Evolutionary conservation across 2,888 invertebrate species (phyloP), one percentile per base, ranked within the genome.

Genomic region (Eupithecia exiguata): DNA sequence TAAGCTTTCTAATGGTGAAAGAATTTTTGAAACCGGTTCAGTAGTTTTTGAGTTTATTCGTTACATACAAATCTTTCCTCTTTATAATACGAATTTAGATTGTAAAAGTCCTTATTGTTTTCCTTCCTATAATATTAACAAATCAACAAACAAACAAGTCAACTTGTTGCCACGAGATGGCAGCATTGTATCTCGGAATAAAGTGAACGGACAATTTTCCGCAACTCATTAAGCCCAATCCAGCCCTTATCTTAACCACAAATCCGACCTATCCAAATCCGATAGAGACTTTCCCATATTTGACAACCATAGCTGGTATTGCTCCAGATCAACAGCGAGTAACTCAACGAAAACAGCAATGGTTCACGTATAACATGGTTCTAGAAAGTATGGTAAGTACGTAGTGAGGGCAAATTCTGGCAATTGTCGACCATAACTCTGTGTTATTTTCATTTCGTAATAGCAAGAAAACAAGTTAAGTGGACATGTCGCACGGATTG

Each of bases 391-490:
- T 67, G 73, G 10, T 21, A 21, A 75, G 68, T 70, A 74, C 72
- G 72, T 77, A 46, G 65, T 74, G 53, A n/a, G 68, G 71, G 74
- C 69, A 73, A 77, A 75, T 72, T 65, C 75, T 74, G 74, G 74
- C 77, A 69, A 79, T 76, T 66, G 78, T 77, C 68, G 75, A 77
- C 58, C 74, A 77, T 79, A 77, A 78, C 70, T 77, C 71, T 74
- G 68, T 75, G 75, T 77, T 79, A 79, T 78, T 79, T 80, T 78
- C 71, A 79, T 79, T 80, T 79, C 74, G 76, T 80, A 80, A 80
- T 80, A 79, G 76, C 76, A 80, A 78, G 77, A 78, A 79, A 80
- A 80, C 78, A 80, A 79, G 74, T 74, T 74, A 76, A 79, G 77
- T 77, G 79, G 78, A 76, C 78, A 78, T 75, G 74, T 78, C 72